Evolutionary conservation across 2,113 vertebrate species (phyloP).

Genomic region (Anguilla rostrata): DNA sequence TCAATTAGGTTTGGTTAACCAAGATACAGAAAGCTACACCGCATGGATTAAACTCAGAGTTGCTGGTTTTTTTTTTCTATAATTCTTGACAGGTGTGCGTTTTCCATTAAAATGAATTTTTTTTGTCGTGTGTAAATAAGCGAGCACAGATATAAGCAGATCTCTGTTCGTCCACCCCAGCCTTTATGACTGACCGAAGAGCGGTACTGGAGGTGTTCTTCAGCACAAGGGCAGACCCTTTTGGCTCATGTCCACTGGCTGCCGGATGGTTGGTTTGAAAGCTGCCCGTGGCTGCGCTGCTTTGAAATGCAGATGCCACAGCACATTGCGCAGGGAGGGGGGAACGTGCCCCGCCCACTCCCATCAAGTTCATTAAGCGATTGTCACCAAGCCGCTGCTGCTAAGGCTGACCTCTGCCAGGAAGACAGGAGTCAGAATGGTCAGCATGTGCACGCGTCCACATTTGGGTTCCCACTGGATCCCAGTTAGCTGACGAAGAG

Average conservation of each 20-base stretch:
- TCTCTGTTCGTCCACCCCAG: neutral
- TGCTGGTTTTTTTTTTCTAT: neutral
- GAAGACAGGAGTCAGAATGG: neutral
- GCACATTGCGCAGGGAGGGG: neutral
- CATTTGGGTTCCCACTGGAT: neutral
- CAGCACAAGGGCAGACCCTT: neutral
- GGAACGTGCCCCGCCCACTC: neutral
- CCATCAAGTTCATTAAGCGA: neutral
- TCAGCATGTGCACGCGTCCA: no score
- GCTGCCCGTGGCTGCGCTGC: neutral
- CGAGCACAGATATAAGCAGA: neutral
- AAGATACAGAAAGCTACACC: neutral
- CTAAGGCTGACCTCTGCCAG: neutral
- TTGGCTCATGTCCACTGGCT: neutral
- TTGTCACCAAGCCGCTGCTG: neutral
- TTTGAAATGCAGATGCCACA: conserved; percentile 1
- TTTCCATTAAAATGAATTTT: neutral
- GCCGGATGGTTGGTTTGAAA: neutral
- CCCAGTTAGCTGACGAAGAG: neutral
- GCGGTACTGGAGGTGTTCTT: neutral
- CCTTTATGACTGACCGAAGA: neutral
- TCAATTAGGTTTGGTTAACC: neutral
- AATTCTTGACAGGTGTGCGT: neutral
- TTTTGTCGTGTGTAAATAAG: neutral
- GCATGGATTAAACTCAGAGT: neutral